phyloP scores from a whole-genome alignment of 2,797 vertebrate species.

The Rhinophrynus dorsalis region DNA sequence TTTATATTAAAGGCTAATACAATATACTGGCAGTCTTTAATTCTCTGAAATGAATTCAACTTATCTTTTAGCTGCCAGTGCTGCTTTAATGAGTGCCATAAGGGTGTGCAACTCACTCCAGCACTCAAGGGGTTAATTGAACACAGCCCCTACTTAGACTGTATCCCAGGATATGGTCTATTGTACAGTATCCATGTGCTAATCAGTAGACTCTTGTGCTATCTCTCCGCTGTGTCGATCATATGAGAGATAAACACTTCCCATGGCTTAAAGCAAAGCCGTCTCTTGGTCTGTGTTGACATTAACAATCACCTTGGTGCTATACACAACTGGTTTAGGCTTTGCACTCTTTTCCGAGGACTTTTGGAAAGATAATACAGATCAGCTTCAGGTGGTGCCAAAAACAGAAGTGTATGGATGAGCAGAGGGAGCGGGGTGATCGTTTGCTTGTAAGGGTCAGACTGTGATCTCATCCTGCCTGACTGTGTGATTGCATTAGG shows the following conservation, averaged over 20 bases:
- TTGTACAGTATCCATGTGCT: not conserved
- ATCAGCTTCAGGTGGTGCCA: conserved; percentile 39
- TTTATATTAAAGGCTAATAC: too few relatives aligned
- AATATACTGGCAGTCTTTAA: too few relatives aligned
- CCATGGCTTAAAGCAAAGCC: conserved; percentile 41
- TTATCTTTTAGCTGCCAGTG: too few relatives aligned
- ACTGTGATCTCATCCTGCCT: conserved; percentile 42
- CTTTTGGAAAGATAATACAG: conserved; percentile 49
- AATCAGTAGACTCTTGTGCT: not conserved
- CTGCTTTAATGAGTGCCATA: too few relatives aligned
- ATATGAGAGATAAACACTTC: conserved; percentile 15
- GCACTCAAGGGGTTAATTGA: too few relatives aligned
- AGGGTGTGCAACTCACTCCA: too few relatives aligned
- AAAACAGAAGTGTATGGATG: conserved; percentile 41
- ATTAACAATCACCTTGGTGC: conserved; percentile 47
- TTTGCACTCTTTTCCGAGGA: conserved; percentile 1
- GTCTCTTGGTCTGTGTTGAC: conserved; percentile 44
- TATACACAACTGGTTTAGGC: conserved; percentile 13
- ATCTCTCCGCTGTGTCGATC: conserved; percentile 12
- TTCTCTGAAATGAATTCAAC: too few relatives aligned
- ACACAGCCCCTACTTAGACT: too few relatives aligned
- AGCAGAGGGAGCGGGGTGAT: conserved; percentile 41
- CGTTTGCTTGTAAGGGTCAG: conserved; percentile 40
- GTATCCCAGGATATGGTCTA: too few relatives aligned
- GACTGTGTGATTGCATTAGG: conserved; percentile 48